A percentile compares a stretch with the other conserved stretches of the same genome.
Evolutionary conservation across 2,797 vertebrate genomes (phyloP).

Genomic region (Catostomus latipinnis): DNA sequence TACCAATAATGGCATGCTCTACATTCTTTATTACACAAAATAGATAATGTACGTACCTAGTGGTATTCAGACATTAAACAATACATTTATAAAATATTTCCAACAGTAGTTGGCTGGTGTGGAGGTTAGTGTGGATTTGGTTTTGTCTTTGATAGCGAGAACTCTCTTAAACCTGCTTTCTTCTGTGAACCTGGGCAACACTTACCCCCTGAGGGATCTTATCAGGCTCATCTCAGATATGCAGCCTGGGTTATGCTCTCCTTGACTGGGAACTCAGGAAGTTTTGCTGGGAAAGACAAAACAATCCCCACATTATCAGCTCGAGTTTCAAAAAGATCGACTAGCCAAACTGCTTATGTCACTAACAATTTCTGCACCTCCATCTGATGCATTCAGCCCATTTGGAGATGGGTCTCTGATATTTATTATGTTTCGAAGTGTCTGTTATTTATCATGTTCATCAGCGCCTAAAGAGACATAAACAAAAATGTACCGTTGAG

Average conservation of each 20-base stretch:
- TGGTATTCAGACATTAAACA: background rate
- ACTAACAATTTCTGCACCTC: conserved; percentile 3
- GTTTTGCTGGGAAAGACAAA: conserved; percentile 38
- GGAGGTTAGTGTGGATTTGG: background rate
- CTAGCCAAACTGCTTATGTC: conserved; percentile 25
- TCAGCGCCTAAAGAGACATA: conserved; percentile 9
- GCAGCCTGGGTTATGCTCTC: background rate
- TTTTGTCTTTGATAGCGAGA: background rate
- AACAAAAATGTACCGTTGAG: conserved; percentile 32
- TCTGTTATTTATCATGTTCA: conserved; percentile 43
- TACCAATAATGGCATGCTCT: too few species aligned
- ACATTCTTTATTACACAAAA: too few species aligned
- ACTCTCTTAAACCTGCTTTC: background rate
- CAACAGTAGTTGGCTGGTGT: background rate
- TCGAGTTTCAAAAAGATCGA: conserved; percentile 31
- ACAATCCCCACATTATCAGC: conserved; percentile 33
- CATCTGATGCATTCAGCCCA: background rate
- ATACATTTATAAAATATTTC: background rate
- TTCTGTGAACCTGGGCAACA: background rate
- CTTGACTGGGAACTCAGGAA: conserved; percentile 31
- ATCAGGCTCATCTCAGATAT: conserved; percentile 14
- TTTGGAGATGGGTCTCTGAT: conserved; percentile 25
- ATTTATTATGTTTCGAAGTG: conserved; percentile 23
- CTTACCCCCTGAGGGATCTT: background rate
- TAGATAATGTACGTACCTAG: too few species aligned